Evolutionary conservation across 30 jellyfish, hydroid and myxozoan genomes (phyloP), one percentile per base, ranked within the genome.

Genomic region (Aurelia aurita complex sp. Pacific): DNA sequence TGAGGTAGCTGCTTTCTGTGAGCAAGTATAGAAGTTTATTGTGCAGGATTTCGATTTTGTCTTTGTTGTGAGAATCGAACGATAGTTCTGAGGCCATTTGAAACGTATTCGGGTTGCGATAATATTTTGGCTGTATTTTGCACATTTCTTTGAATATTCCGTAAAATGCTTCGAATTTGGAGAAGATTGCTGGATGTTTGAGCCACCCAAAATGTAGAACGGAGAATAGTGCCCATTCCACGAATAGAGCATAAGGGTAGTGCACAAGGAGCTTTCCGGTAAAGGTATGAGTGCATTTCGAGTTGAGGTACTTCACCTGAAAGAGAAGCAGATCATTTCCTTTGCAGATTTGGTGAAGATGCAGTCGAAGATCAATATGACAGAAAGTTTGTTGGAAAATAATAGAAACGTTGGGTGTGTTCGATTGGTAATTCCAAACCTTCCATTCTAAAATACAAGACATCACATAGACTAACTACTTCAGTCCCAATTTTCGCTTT

Each of bases 21-120:
- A 91, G 74, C 10, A 91, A 73, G 54, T 81, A 85, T 35, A 83
- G 91, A 0, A 91, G 89, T 52, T 85, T 84, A 38, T 78, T 70
- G 70, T 83, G 96, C 17, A 81, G 79, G 0, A 84, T 77, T 32
- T 85, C 95, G 80, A 91, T 86, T 59, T 79, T 86, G 79, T 83
- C 90, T 67, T 66, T 77, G 79, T 91, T 91, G 14, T 86, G 92
- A 33, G 95, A 79, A 36, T 76, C 88, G 62, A 74, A 91, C 6
- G 88, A 61, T 15, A 91, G 68, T 73, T 91, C 98, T 16, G 96
- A 83, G 64, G 96, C 95, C 96, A 91, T 91, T 62, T 91, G 98
- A 63, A 91, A 81, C 1, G 96, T 84, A 79, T 90, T 90, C n/a
- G 98, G 98, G 69, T 91, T 85, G 57, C 98, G 79, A 79, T 91